These are phyloP conservation scores for Ochlodes sylvanus DNA, from an alignment of 2,888 invertebrate species.

Conservation along the genomic window DNA sequence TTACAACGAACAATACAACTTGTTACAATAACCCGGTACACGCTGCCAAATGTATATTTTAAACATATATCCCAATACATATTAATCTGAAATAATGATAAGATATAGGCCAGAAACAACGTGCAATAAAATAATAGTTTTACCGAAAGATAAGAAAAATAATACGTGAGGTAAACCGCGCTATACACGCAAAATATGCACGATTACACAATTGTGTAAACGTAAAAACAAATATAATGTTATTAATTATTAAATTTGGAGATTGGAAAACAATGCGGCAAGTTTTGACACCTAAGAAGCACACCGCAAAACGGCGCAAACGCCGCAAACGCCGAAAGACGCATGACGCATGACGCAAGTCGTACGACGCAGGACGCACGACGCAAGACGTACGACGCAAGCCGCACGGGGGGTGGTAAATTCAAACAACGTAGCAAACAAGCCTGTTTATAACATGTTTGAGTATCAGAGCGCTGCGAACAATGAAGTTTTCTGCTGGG, in stretches of 20 bases:
- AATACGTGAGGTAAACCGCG: too few species aligned
- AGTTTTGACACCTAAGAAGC: too few species aligned
- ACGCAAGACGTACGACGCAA: background rate
- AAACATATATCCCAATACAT: background rate
- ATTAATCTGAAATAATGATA: background rate
- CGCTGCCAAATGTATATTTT: background rate
- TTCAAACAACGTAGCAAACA: constrained; percentile 9
- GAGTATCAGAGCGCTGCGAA: constrained; percentile 13
- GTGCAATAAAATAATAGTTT: too few species aligned
- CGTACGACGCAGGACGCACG: background rate
- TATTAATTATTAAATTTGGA: too few species aligned
- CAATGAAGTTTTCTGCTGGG: constrained; percentile 34
- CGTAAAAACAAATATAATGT: too few species aligned
- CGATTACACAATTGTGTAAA: too few species aligned
- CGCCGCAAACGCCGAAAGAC: too few species aligned
- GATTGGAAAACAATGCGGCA: too few species aligned
- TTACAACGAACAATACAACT: background rate
- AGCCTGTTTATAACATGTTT: constrained; percentile 3
- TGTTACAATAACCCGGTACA: background rate
- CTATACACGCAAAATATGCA: too few species aligned
- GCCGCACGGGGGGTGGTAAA: background rate
- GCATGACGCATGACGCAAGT: background rate
- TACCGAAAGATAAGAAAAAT: too few species aligned
- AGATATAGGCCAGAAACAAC: too few species aligned
- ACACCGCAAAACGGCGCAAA: too few species aligned